phyloP scores from a whole-genome alignment of 2,797 vertebrate genomes.

The Gallinago nigripennis region DNA sequence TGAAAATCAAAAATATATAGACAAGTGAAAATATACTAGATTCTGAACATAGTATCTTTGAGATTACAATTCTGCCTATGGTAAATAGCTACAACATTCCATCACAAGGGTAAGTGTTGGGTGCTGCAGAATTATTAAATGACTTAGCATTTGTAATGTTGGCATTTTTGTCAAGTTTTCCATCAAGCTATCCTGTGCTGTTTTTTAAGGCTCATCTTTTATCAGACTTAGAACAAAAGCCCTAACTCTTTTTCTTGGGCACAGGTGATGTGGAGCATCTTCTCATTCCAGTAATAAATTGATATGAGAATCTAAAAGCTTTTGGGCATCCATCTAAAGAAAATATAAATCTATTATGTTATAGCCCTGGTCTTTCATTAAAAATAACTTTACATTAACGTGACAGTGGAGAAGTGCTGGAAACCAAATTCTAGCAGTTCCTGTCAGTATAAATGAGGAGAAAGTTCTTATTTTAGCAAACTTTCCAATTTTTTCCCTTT shows the following conservation, averaged over 20 bases:
- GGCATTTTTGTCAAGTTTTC: background rate
- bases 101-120: background rate
- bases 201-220: background rate
- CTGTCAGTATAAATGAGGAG: slow-evolving; percentile 44
- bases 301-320: slow-evolving; percentile 74
- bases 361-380: slow-evolving; percentile 64
- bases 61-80: background rate
- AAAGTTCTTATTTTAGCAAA: slow-evolving; percentile 24
- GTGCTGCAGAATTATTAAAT: background rate
- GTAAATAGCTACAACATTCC: background rate
- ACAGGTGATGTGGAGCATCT: slow-evolving; percentile 60
- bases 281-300: slow-evolving; percentile 66
- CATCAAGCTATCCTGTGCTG: background rate
- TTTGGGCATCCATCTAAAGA: slow-evolving; percentile 68
- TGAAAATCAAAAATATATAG: background rate
- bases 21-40: background rate
- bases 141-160: background rate
- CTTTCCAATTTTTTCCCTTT: background rate
- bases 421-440: slow-evolving; percentile 41
- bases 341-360: slow-evolving; percentile 66
- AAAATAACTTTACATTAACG: slow-evolving; percentile 66
- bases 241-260: slow-evolving; percentile 23
- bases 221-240: slow-evolving; percentile 44
- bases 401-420: slow-evolving; percentile 28
- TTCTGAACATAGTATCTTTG: background rate